Evolutionary conservation across 2,797 vertebrate genomes (phyloP), one percentile per base, ranked within the genome.

Genomic region (Tapirus indicus): DNA sequence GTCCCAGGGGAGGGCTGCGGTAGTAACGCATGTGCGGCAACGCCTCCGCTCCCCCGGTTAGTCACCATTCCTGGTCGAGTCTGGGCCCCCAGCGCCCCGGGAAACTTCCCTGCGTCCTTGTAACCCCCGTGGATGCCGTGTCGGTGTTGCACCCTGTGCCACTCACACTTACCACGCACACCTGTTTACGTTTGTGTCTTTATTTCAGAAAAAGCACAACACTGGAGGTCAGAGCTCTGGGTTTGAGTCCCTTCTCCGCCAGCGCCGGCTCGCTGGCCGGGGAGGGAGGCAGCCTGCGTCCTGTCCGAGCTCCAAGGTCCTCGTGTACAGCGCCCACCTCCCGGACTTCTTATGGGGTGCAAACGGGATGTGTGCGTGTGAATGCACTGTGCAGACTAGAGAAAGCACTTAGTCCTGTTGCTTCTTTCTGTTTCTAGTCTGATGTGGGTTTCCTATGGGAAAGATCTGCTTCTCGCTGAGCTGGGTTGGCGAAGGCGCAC

Each of bases 301-400:
- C 27, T 38, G 27, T 52, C 52, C 2, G 23, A 66, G 38, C 35
- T 62, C 32, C 25, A 3, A 9, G 62, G 4, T 75, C 68, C 79
- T 91, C 56, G 6, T 68, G 85, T 47, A 17, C 38, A 38, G 38
- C 3, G 1, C 64, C 84, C 52, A 25, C 27, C 38, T 88, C 88
- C 62, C 54, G 52, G 88, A 77, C 94, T 71, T 69, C 85, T 82
- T 23, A 66, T 8, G 62, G 77, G 56, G 14, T 14, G 3, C 52
- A 12, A 27, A 25, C 49, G 66, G 62, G 75, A 62, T n/a, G 13
- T 5, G 0, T 7, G 25, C 82, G 38, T 25, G 29, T 47, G 86
- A 90, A 88, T 91, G 58, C 47, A 20, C 52, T 92, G 64, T 52
- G 58, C 58, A 54, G 27, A 17, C 86, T 95, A 85, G 93, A 84